phyloP scores from a whole-genome alignment of 1,140 invertebrate species.

The Hormaphis cornu region DNA sequence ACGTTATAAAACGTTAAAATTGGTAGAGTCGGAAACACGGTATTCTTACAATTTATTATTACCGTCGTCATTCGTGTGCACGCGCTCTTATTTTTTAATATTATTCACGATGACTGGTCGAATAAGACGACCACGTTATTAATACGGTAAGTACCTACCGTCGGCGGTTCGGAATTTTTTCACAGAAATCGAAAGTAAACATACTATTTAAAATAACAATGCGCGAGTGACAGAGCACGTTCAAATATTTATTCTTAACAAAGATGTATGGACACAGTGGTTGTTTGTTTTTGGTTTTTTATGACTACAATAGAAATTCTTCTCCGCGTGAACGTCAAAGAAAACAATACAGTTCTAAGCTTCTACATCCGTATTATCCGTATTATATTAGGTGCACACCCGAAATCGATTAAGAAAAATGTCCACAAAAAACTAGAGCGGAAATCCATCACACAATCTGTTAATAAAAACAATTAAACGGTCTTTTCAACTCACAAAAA shows the following conservation, averaged over 20 bases:
- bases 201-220: constrained; percentile 15
- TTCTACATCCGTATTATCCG: background rate
- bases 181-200: constrained; percentile 20
- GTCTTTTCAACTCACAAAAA: too few species aligned
- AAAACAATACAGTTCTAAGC: background rate
- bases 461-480: too few species aligned
- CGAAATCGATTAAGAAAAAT: background rate
- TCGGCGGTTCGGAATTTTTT: background rate
- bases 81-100: background rate
- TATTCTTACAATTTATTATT: too few species aligned
- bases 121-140: background rate
- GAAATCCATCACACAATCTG: background rate
- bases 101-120: constrained; percentile 23
- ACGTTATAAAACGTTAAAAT: too few species aligned
- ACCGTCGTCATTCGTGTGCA: background rate
- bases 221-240: constrained; percentile 3
- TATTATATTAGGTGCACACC: background rate
- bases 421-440: background rate
- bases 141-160: background rate
- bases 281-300: constrained; percentile 1
- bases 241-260: constrained; percentile 8
- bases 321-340: background rate
- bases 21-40: too few species aligned
- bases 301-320: background rate
- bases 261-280: background rate